These are phyloP conservation scores for Microtus oregoni DNA, from an alignment of 2,113 vertebrate species.

Conservation along the genomic window DNA sequence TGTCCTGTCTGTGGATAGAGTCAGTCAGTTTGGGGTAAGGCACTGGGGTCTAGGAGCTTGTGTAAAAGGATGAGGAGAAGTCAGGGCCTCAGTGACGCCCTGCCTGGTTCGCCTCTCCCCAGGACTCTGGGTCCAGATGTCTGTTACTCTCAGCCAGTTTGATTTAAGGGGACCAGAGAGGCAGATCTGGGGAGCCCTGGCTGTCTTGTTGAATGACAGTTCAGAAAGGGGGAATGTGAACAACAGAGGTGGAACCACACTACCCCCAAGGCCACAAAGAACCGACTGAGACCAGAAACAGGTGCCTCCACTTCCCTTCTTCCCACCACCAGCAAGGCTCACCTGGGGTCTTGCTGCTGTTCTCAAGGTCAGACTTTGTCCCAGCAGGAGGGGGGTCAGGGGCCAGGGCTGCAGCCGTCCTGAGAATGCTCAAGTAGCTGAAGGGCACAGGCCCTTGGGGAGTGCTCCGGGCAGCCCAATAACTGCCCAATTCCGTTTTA, in stretches of 20 bases:
- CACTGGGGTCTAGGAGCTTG: no score
- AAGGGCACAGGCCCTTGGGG: neutral
- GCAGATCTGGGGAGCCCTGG: fast-evolving
- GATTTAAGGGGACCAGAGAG: neutral
- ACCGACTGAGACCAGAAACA: no score
- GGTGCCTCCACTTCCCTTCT: neutral
- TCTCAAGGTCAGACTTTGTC: constrained; percentile 54
- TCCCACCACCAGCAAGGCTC: fast-evolving
- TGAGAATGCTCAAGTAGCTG: neutral
- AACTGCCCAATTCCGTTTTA: constrained; percentile 20
- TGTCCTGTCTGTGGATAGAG: neutral
- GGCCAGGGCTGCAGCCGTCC: neutral
- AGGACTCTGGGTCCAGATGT: neutral
- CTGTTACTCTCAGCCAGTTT: neutral
- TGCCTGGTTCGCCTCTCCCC: fast-evolving
- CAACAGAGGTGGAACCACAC: neutral
- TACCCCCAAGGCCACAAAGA: neutral
- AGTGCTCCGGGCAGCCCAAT: neutral
- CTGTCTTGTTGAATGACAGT: neutral
- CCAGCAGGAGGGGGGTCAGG: neutral
- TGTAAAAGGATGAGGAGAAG: fast-evolving
- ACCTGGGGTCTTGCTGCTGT: neutral
- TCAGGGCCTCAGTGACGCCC: neutral
- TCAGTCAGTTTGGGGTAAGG: neutral
- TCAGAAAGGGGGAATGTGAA: no score